Conservation (phyloP, 2,113 vertebrate genomes). For the Phycodurus eques region DNA sequence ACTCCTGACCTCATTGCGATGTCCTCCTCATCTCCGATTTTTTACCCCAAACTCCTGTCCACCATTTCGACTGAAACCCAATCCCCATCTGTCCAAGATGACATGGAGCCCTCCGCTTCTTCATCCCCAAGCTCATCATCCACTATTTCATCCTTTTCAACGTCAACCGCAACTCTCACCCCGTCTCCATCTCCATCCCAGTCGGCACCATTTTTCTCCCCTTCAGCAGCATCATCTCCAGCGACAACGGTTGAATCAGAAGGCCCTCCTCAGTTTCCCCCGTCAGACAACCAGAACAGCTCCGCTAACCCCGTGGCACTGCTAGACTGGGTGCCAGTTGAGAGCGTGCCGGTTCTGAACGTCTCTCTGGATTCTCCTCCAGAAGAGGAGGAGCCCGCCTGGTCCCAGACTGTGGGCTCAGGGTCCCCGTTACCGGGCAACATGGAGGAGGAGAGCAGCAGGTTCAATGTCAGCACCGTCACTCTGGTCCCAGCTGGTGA, state of each 20-base stretch:
- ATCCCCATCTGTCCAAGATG: conserved; percentile 7
- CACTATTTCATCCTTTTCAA: conserved; percentile 12
- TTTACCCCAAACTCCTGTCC: conserved; percentile 5
- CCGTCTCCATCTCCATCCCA: conserved; percentile 5
- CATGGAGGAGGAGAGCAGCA: conserved; percentile 58
- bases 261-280: conserved; percentile 10
- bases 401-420: conserved; percentile 61
- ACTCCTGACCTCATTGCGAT: conserved; percentile 21
- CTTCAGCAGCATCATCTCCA: conserved; percentile 8
- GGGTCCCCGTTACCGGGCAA: conserved; percentile 59
- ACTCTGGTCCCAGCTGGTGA: conserved; percentile 56
- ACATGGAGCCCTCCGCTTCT: not conserved
- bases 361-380: conserved; percentile 43
- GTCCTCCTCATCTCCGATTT: conserved; percentile 16
- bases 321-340: conserved; percentile 39
- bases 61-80: conserved; percentile 25
- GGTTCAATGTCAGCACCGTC: conserved; percentile 48
- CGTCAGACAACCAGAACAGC: conserved; percentile 23
- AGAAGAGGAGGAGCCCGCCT: conserved; percentile 53
- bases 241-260: conserved; percentile 13
- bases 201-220: not conserved
- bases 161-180: not conserved
- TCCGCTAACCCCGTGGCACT: conserved; percentile 13
- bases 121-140: not conserved
- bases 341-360: conserved; percentile 32